Percentiles rank a stretch among this genome's conserved stretches.
Conservation (phyloP, 2,797 vertebrate species). For the Ispidina lecontei region DNA sequence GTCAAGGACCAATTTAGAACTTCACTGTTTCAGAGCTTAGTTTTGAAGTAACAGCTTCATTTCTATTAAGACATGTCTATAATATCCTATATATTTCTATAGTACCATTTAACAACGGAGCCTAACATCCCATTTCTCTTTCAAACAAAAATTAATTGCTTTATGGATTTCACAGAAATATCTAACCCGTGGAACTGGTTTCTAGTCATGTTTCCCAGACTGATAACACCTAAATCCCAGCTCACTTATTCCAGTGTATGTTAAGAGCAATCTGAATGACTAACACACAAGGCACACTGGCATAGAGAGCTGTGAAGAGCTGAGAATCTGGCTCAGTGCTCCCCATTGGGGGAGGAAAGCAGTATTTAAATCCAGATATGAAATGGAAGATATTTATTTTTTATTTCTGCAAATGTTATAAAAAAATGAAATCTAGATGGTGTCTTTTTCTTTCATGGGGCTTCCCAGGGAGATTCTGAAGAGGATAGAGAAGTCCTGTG, state of each 20-base stretch:
- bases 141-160: background rate
- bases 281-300: background rate
- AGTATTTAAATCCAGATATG: background rate
- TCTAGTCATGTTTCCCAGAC: background rate
- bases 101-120: background rate
- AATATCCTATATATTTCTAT: background rate
- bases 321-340: background rate
- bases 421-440: background rate
- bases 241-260: background rate
- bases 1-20: background rate
- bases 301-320: background rate
- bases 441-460: background rate
- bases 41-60: background rate
- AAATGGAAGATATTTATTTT: background rate
- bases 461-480: background rate
- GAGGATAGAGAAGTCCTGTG: background rate
- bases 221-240: background rate
- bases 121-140: background rate
- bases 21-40: background rate
- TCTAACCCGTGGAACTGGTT: background rate
- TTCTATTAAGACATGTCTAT: background rate
- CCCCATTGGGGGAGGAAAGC: background rate
- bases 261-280: background rate
- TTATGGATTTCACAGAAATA: background rate
- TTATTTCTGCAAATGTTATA: background rate